Base-by-base conservation (phyloP, 2,888 invertebrate genomes). In the Agrotis ipsilon region DNA sequence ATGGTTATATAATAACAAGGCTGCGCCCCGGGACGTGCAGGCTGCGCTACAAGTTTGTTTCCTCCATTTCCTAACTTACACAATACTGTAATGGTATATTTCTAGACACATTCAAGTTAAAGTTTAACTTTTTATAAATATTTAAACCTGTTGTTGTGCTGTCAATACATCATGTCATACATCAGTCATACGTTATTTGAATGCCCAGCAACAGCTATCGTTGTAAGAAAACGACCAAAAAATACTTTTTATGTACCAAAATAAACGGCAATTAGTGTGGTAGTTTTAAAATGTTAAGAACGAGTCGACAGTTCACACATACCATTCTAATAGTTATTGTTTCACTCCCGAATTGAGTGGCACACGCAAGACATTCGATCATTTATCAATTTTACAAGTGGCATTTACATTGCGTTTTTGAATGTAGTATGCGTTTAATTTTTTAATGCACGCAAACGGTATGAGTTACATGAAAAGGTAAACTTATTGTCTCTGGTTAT, bases 271-370 rank as follows among this genome's bases (percentile, higher is more conserved):
- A 80, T 83, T 80, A 70, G 70, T 55, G 16, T 54, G 39, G 49
- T 71, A 64, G 43, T 66, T 72, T 67, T 67, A 27, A 71, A 71
- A 74, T 65, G 60, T 21, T 45, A 54, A 45, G 18, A 70, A 65
- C 62, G 52, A 62, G 52, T 79, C 46, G 58, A 68, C 81, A 83
- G 68, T 80, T 80, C 63, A 81, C 81, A 81, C 84, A 83, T 81
- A 73, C 58, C 66, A 54, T 57, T 65, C 46, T 80, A 70, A 83
- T 75, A 11, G 69, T 54, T 71, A 70, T 63, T 68, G 55, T 80
- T 71, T 71, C 63, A 75, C 65, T 70, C 21, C 70, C 59, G 57
- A 75, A 83, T 62, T 52, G 70, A 68, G 60, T 68, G 43, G 24
- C 13, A 46, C 83, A 83, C 80, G 75, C 83, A 57, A 80, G 18